phyloP scores from a whole-genome alignment of 2,113 vertebrate species.

The Morone chrysops region DNA sequence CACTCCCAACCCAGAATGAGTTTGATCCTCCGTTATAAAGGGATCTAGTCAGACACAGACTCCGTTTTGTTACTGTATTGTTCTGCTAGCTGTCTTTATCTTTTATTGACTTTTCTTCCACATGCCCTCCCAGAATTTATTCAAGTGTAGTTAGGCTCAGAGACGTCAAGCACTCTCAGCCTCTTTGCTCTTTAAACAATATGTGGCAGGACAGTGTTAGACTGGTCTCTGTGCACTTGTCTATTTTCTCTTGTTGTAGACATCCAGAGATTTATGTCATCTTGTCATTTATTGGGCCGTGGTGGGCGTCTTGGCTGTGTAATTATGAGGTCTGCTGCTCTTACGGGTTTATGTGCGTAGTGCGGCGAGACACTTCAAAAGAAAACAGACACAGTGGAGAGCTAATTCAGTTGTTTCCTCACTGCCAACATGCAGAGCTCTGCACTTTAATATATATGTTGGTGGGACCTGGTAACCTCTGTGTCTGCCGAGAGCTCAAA shows the following conservation, averaged over 20 bases:
- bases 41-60: neutral
- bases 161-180: neutral
- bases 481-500: slow-evolving; percentile 20
- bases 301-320: slow-evolving; percentile 59
- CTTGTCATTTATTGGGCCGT: slow-evolving; percentile 62
- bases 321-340: slow-evolving; percentile 77
- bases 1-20: neutral
- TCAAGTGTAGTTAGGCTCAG: neutral
- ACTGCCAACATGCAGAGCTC: slow-evolving; percentile 27
- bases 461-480: slow-evolving; percentile 19
- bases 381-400: slow-evolving; percentile 57
- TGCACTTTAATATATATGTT: slow-evolving; percentile 45
- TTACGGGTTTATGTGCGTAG: slow-evolving; percentile 67
- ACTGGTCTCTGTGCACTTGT: slow-evolving; percentile 43
- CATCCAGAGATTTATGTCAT: slow-evolving; percentile 63
- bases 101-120: slow-evolving; percentile 34
- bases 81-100: slow-evolving; percentile 27
- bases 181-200: slow-evolving; percentile 24
- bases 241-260: slow-evolving; percentile 66
- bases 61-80: slow-evolving; percentile 5
- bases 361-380: slow-evolving; percentile 67
- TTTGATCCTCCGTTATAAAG: slow-evolving; percentile 8
- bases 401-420: slow-evolving; percentile 61
- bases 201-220: slow-evolving; percentile 25
- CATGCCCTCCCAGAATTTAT: neutral